Conservation (phyloP, 2,113 vertebrate species). For the Stictonetta naevosa region DNA sequence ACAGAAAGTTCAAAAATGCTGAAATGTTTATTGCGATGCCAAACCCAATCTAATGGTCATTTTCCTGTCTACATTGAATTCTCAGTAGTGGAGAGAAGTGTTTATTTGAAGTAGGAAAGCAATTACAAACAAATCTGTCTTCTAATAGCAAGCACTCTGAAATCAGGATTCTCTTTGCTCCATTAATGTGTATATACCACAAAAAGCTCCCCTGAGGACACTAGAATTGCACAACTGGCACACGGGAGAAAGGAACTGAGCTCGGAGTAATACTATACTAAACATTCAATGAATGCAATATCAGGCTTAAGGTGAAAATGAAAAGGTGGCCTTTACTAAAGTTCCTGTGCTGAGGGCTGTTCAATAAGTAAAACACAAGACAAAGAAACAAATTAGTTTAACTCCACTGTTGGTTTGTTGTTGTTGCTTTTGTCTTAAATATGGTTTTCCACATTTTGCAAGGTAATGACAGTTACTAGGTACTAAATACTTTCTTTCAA, state of each 20-base stretch:
- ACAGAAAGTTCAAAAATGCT: not conserved
- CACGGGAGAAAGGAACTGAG: not conserved
- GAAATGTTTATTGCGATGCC: not conserved
- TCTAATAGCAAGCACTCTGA: not conserved
- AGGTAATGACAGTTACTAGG: not conserved
- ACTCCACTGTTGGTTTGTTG: not conserved
- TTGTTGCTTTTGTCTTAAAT: not conserved
- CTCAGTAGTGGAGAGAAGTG: not conserved
- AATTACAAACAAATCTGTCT: not conserved
- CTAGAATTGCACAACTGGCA: not conserved
- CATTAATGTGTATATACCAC: not conserved
- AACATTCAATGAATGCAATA: not conserved
- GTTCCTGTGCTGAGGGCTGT: not conserved
- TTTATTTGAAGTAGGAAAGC: not conserved
- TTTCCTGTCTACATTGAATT: not conserved
- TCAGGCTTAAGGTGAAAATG: not conserved
- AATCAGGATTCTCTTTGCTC: not conserved
- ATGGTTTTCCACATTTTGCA: not conserved
- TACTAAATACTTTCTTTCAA: not conserved
- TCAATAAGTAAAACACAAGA: not conserved
- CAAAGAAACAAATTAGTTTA: not conserved
- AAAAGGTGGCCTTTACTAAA: not conserved
- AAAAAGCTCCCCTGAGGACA: not conserved
- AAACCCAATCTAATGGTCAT: not conserved
- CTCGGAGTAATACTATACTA: not conserved